Conservation (phyloP, 2,888 invertebrate species). For the Crossocerus cetratus region DNA sequence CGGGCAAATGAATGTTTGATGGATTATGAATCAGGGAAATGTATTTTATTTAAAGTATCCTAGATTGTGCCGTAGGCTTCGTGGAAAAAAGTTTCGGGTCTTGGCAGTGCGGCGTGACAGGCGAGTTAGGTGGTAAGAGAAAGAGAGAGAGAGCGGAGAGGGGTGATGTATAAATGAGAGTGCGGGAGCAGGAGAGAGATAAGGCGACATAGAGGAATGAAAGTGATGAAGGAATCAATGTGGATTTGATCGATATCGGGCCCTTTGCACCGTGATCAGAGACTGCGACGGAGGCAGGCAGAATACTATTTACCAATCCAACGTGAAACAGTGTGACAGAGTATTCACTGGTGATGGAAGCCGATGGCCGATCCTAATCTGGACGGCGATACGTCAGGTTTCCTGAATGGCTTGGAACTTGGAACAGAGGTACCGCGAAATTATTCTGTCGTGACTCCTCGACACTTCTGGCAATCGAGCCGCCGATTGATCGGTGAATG, state of each 20-base stretch:
- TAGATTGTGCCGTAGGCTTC: conserved; percentile 58
- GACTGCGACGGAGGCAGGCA: conserved; percentile 41
- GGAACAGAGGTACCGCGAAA: conserved; percentile 17
- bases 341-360: conserved; percentile 21
- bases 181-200: conserved; percentile 23
- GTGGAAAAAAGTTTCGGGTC: conserved; percentile 67
- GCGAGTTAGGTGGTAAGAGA: conserved; percentile 34
- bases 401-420: conserved; percentile 23
- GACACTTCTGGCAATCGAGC: neutral
- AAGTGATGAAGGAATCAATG: conserved; percentile 46
- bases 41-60: conserved; percentile 72
- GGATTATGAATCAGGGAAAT: conserved; percentile 71
- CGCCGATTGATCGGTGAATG: conserved; percentile 9
- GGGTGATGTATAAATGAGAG: no score
- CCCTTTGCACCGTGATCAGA: conserved; percentile 56
- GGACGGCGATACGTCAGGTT: conserved; percentile 17
- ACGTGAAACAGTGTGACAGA: conserved; percentile 42
- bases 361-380: conserved; percentile 37
- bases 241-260: conserved; percentile 53
- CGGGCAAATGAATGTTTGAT: no score
- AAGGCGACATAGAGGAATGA: conserved; percentile 23
- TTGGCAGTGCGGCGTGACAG: conserved; percentile 33
- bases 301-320: conserved; percentile 42
- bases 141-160: neutral
- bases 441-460: conserved; percentile 15